Base-by-base conservation (phyloP, 2,888 invertebrate species). In the Craniophora ligustri region DNA sequence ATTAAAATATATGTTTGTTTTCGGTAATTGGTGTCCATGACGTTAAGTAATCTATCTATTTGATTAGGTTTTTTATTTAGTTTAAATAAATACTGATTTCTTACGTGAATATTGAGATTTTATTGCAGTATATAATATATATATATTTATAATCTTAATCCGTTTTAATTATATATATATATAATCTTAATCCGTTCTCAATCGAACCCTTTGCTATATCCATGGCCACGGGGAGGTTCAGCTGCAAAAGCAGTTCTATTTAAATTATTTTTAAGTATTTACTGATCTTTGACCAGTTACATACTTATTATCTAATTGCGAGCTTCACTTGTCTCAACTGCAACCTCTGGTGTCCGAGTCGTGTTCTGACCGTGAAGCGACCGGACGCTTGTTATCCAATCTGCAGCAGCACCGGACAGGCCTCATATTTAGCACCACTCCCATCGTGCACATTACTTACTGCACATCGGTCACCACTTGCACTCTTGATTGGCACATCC, bases 301-400 rank as follows among this genome's bases (percentile, higher is more conserved):
- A n/a, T n/a, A n/a, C n/a, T n/a, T n/a, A n/a, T n/a, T 44, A 11
- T 18, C 26, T 26, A 26, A n/a, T n/a, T n/a, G n/a, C n/a, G n/a
- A n/a, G 7, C 26, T n/a, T 15, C 15, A 16, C n/a, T n/a, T n/a
- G 16, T 32, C 10, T 3, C 16, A 32, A 7, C 14, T 1, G 15
- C 38, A 18, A n/a, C n/a, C n/a, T 18, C 26, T 30, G 32, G 59
- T 45, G 41, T 16, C 53, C 36, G n/a, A 41, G 19, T 59, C 36
- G 8, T n/a, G 36, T 34, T 19, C 11, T 13, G 41, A 10, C 36
- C 34, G 53, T 19, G 13, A 18, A 11, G 14, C 61, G 19, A 31
- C 38, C 32, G 67, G 63, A 60, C 61, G 67, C 66, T 66, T 11
- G 46, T 66, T 66, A 66, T 66, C 38, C 61, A 47, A 42, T 60